A percentile compares a stretch with the other conserved stretches of the same genome.
Conservation (phyloP, 1,140 invertebrate species). For the Drosophila obscura region DNA sequence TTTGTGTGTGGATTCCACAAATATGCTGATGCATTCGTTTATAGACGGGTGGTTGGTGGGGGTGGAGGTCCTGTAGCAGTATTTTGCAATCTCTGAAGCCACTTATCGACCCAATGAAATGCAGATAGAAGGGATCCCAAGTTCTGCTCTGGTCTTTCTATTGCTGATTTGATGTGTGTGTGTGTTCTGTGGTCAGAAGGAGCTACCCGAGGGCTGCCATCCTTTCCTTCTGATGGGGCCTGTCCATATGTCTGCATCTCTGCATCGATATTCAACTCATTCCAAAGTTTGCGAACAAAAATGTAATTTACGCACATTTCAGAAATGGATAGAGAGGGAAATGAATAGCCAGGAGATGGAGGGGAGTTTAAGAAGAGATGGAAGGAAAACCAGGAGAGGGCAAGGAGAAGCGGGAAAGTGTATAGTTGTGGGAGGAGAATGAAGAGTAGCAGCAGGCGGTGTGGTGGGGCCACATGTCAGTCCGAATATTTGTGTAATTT, state of each 20-base stretch:
- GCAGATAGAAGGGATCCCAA: background rate
- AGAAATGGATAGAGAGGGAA: background rate
- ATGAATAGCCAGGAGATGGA: background rate
- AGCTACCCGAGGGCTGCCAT: background rate
- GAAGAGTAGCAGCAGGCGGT: too few relatives aligned
- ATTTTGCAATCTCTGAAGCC: conserved; percentile 22
- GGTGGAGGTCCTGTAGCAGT: background rate
- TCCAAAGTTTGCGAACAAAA: conserved; percentile 11
- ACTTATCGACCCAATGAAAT: conserved; percentile 23
- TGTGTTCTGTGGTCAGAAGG: background rate
- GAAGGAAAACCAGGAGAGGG: background rate
- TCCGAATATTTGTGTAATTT: conserved; percentile 38
- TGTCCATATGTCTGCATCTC: conserved; percentile 9
- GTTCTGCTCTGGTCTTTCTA: background rate
- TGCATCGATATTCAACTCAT: conserved; percentile 25
- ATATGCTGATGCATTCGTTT: conserved; percentile 40
- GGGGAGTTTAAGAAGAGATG: background rate
- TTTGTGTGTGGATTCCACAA: conserved; percentile 10
- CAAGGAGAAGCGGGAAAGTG: background rate
- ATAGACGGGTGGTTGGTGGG: background rate
- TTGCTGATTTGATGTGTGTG: background rate
- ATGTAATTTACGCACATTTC: conserved; percentile 39
- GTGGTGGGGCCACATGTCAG: background rate
- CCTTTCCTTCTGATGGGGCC: background rate
- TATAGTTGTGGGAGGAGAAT: background rate